phyloP scores from a whole-genome alignment of 2,888 invertebrate species.

The Rhaphigaster nebulosa region DNA sequence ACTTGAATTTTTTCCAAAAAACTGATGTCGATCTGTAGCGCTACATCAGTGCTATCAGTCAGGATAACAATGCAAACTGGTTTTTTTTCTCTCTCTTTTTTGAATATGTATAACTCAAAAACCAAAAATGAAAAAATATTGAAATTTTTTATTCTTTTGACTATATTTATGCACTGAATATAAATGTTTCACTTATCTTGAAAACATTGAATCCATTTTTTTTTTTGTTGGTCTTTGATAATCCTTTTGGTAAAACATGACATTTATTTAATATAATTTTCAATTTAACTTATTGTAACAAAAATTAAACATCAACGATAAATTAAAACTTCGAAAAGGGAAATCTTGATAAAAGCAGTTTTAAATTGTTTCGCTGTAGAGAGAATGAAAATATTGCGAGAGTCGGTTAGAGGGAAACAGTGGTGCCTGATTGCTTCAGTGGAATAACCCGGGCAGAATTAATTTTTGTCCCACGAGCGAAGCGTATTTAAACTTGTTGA shows the following conservation, averaged over 20 bases:
- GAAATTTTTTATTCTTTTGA: no score
- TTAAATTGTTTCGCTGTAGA: neutral
- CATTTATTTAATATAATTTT: neutral
- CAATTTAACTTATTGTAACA: neutral
- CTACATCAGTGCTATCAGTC: no score
- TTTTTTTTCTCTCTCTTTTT: no score
- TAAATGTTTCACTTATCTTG: no score
- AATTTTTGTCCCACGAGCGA: conserved; percentile 15
- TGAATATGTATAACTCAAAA: no score
- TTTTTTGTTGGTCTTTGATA: no score
- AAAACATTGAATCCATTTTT: no score
- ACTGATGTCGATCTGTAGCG: no score
- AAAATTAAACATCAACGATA: neutral
- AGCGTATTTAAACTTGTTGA: conserved; percentile 15
- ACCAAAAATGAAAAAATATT: no score
- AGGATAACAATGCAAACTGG: no score
- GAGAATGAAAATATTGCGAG: neutral
- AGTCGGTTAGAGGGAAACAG: conserved; percentile 11
- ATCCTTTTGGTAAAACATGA: neutral
- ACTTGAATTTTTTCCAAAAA: no score
- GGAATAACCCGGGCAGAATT: conserved; percentile 1
- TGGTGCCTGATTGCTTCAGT: neutral
- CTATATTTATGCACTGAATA: no score
- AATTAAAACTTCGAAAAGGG: neutral
- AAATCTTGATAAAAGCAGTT: neutral